Evolutionary conservation across 2,113 vertebrate species (phyloP).

Genomic region (Etheostoma spectabile): DNA sequence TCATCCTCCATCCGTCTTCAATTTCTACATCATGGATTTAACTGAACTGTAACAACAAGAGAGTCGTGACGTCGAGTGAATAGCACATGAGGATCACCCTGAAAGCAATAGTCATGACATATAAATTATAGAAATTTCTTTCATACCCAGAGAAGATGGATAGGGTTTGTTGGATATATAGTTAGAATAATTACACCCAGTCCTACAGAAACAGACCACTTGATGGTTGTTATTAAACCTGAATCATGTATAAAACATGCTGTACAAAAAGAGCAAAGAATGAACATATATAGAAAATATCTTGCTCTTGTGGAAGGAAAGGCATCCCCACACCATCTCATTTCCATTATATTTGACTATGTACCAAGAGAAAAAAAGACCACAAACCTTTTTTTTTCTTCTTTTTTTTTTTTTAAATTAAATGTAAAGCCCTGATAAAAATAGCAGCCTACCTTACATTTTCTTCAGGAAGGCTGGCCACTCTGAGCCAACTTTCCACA

Average conservation of each 20-base stretch:
- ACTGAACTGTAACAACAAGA: slow-evolving; percentile 67
- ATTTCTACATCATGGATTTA: slow-evolving; percentile 69
- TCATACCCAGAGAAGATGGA: slow-evolving; percentile 38
- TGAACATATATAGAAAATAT: neutral
- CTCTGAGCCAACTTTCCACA: slow-evolving; percentile 81
- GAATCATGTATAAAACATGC: slow-evolving; percentile 13
- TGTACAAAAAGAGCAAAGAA: slow-evolving; percentile 16
- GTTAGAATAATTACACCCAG: slow-evolving; percentile 15
- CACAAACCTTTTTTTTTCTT: slow-evolving; percentile 1
- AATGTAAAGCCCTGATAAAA: slow-evolving; percentile 70
- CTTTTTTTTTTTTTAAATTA: slow-evolving; percentile 29
- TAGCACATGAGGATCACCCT: slow-evolving; percentile 53
- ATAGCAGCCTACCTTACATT: slow-evolving; percentile 73
- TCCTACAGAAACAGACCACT: slow-evolving; percentile 4
- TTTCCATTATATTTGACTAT: slow-evolving; percentile 18
- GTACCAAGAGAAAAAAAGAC: slow-evolving; percentile 13
- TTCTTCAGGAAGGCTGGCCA: slow-evolving; percentile 61
- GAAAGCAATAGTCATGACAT: slow-evolving; percentile 48
- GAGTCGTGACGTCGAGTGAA: slow-evolving; percentile 39
- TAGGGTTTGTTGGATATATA: slow-evolving; percentile 26
- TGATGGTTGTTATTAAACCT: slow-evolving; percentile 1
- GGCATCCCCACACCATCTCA: neutral
- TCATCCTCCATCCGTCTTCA: slow-evolving; percentile 76
- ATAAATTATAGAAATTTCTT: neutral
- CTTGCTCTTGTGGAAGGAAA: neutral